A percentile compares a stretch with the other conserved stretches of the same genome.
Evolutionary conservation across 37 sponge, comb jelly and placozoan genomes (phyloP).

Genomic region (Diacarnus erythraeanus): DNA sequence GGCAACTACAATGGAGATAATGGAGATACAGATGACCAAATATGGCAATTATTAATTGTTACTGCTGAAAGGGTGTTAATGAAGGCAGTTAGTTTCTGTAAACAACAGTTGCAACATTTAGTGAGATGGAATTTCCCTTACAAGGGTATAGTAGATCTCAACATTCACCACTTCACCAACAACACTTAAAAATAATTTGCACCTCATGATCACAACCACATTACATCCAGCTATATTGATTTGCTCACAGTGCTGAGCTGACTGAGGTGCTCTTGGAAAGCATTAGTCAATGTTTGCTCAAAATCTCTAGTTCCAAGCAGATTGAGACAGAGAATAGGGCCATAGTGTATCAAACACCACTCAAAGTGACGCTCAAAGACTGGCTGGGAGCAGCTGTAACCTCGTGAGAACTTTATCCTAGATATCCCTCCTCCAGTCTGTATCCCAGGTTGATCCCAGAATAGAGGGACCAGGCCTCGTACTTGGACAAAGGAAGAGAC

Average conservation of each 20-base stretch:
- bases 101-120: too few species aligned
- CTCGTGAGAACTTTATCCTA: conserved; percentile 74
- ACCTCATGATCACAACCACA: not conserved
- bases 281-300: conserved; percentile 68
- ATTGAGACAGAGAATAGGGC: conserved; percentile 67
- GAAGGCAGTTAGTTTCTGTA: too few species aligned
- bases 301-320: conserved; percentile 73
- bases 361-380: conserved; percentile 84
- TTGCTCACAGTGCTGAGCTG: conserved; percentile 35
- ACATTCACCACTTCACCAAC: not conserved
- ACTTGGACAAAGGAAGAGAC: conserved; percentile 87
- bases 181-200: not conserved
- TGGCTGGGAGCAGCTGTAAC: conserved; percentile 68
- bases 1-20: too few species aligned
- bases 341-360: conserved; percentile 71
- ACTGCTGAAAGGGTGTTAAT: too few species aligned
- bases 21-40: too few species aligned
- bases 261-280: conserved; percentile 68
- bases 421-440: conserved; percentile 60
- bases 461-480: conserved; percentile 94
- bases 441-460: conserved; percentile 95
- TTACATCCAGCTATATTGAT: not conserved
- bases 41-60: too few species aligned
- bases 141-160: too few species aligned
- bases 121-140: too few species aligned